Evolutionary conservation across 2,113 vertebrate species (phyloP).

Genomic region (Proteles cristata): DNA sequence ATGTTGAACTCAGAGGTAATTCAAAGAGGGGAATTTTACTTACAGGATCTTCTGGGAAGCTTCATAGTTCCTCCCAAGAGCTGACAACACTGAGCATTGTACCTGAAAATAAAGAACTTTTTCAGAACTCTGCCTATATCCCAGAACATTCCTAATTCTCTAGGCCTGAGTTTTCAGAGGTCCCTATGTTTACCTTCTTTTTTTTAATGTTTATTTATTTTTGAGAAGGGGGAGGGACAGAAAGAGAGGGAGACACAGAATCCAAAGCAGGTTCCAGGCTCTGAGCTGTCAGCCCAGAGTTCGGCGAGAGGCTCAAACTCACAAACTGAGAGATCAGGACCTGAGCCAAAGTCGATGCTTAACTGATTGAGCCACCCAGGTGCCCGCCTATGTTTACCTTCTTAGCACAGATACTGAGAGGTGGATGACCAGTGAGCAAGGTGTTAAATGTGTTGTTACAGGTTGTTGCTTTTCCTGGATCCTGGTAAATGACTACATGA

Average conservation of each 20-base stretch:
- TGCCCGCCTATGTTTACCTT: background rate
- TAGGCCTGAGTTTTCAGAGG: background rate
- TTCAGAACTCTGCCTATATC: background rate
- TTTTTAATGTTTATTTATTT: no score
- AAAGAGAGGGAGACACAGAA: no score
- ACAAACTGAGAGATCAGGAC: no score
- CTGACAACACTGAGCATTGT: background rate
- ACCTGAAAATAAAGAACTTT: background rate
- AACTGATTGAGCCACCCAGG: no score
- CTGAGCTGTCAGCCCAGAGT: no score
- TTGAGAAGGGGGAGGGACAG: no score
- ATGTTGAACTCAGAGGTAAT: constrained; percentile 7
- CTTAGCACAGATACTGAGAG: background rate
- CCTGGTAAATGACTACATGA: background rate
- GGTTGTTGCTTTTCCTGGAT: background rate
- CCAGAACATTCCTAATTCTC: background rate
- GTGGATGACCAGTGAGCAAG: background rate
- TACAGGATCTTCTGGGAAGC: background rate
- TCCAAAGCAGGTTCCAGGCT: no score
- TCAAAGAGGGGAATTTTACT: background rate
- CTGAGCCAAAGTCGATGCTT: no score
- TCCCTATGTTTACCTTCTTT: background rate
- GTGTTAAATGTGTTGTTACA: background rate
- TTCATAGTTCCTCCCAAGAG: background rate
- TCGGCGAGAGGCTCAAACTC: no score